Evolutionary conservation across 2,888 invertebrate species (phyloP).

Genomic region (Neocrepidodera transversa): DNA sequence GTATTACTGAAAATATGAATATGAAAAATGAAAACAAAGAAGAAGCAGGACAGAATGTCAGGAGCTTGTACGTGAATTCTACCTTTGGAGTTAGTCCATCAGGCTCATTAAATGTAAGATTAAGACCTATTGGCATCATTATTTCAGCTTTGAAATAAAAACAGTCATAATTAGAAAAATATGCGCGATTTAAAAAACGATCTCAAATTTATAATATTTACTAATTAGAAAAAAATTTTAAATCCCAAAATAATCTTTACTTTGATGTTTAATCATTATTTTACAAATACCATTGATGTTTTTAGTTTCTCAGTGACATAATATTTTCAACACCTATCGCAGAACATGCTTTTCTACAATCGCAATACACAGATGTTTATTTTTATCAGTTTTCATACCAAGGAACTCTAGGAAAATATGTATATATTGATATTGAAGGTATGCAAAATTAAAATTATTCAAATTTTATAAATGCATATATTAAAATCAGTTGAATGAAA

Average conservation of each 20-base stretch:
- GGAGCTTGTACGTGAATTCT: slow-evolving; percentile 5
- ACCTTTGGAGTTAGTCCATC: slow-evolving; percentile 2
- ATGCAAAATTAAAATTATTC: not conserved
- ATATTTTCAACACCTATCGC: slow-evolving; percentile 19
- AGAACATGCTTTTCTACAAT: slow-evolving; percentile 24
- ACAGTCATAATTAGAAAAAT: no score
- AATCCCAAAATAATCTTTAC: no score
- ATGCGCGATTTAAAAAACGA: no score
- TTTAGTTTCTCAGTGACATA: slow-evolving; percentile 20
- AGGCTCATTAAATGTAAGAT: no score
- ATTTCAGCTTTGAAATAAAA: no score
- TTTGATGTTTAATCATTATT: no score
- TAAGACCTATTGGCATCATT: no score
- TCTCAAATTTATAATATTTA: no score
- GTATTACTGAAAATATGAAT: slow-evolving; percentile 1
- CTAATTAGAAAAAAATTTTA: not conserved
- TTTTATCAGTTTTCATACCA: slow-evolving; percentile 27
- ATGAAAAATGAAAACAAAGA: slow-evolving; percentile 9
- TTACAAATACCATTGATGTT: not conserved
- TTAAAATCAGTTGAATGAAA: slow-evolving; percentile 6
- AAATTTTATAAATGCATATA: not conserved
- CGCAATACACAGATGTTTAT: slow-evolving; percentile 27
- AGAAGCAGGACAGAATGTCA: not conserved
- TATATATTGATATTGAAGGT: slow-evolving; percentile 15
- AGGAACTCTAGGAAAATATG: slow-evolving; percentile 22